Percentiles rank a stretch among this genome's conserved stretches.
Conservation (phyloP, 2,888 invertebrate species). For the Noctuana brunneofusca region DNA sequence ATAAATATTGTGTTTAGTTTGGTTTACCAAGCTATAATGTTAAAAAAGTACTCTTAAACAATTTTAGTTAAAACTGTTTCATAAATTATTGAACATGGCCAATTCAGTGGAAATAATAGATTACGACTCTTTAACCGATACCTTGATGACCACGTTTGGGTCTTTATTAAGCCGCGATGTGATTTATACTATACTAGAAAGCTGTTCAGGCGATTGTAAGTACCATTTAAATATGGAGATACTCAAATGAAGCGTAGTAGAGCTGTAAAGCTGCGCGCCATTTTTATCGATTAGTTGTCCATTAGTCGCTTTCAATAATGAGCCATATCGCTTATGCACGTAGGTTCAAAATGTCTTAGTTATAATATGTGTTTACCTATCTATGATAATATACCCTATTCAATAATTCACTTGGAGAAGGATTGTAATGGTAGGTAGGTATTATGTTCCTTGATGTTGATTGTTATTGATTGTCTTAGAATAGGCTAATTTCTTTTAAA, state of each 20-base stretch:
- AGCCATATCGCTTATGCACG: neutral
- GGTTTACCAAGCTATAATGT: constrained; percentile 18
- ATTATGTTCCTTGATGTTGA: no score
- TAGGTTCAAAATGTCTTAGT: constrained; percentile 17
- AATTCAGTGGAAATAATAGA: constrained; percentile 37
- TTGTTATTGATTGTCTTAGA: no score
- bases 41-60: constrained; percentile 23
- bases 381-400: neutral
- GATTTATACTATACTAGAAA: constrained; percentile 63
- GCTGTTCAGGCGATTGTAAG: constrained; percentile 70
- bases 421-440: no score
- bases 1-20: constrained; percentile 14
- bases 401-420: constrained; percentile 7
- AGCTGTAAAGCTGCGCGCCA: constrained; percentile 41
- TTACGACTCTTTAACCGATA: constrained; percentile 52
- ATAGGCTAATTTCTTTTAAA: no score
- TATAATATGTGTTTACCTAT: neutral
- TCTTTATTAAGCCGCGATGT: constrained; percentile 57
- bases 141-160: constrained; percentile 62
- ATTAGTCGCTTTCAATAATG: constrained; percentile 19
- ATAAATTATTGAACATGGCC: constrained; percentile 12
- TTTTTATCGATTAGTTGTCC: constrained; percentile 32
- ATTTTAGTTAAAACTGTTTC: neutral
- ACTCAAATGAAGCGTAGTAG: neutral
- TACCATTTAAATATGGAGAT: constrained; percentile 38